phyloP scores from a whole-genome alignment of 2,888 invertebrate genomes.

The Gymnocheta viridis region DNA sequence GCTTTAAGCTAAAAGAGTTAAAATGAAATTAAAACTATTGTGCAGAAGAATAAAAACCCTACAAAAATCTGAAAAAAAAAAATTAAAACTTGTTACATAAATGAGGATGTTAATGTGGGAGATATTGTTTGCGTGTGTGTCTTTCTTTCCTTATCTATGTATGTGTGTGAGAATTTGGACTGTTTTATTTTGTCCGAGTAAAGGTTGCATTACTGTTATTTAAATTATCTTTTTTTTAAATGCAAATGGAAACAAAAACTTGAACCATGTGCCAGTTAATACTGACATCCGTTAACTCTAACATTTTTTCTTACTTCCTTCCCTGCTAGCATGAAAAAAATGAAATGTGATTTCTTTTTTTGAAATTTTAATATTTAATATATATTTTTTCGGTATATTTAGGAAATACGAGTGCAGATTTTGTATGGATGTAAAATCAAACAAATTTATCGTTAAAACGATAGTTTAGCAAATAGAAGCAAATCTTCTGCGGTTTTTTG shows the following conservation, averaged over 20 bases:
- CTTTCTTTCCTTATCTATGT: neutral
- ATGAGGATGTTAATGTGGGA: constrained; percentile 1
- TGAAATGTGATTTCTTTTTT: constrained; percentile 12
- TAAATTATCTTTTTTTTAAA: neutral
- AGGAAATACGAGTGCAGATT: neutral
- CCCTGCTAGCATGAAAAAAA: constrained; percentile 45
- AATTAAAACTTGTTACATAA: neutral
- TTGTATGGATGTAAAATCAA: neutral
- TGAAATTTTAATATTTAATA: constrained; percentile 8
- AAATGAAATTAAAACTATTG: neutral
- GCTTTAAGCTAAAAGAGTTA: constrained; percentile 10
- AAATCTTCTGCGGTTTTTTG: too few species aligned
- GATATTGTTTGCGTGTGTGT: neutral
- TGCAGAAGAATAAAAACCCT: neutral
- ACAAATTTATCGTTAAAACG: too few species aligned
- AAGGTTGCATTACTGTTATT: neutral
- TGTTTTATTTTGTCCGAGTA: constrained; percentile 47
- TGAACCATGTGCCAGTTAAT: constrained; percentile 29
- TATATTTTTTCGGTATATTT: neutral
- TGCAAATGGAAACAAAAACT: neutral
- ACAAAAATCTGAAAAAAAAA: neutral
- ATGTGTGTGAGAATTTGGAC: constrained; percentile 44
- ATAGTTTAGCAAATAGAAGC: too few species aligned
- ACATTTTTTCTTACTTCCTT: constrained; percentile 65
- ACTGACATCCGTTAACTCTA: constrained; percentile 58